phyloP scores from a whole-genome alignment of 2,888 invertebrate genomes.

The Prosopocoilus inquinatus region DNA sequence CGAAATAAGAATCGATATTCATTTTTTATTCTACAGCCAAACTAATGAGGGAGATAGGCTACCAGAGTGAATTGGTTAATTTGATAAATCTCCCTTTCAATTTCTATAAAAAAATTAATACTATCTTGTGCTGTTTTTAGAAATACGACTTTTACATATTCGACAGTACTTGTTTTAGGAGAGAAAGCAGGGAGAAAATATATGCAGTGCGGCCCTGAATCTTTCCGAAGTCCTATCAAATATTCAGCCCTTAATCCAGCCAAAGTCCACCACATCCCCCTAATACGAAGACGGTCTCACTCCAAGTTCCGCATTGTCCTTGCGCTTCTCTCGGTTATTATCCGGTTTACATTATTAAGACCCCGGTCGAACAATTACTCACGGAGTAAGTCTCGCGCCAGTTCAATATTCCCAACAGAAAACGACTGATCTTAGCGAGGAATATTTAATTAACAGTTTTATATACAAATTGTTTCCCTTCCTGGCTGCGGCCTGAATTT shows the following conservation, averaged over 20 bases:
- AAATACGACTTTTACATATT: not conserved
- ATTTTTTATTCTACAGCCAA: too few relatives aligned
- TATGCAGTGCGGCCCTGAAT: constrained; percentile 24
- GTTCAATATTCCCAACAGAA: not conserved
- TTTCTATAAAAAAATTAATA: too few relatives aligned
- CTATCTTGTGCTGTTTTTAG: too few relatives aligned
- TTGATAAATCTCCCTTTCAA: too few relatives aligned
- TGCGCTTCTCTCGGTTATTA: constrained; percentile 27
- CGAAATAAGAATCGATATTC: too few relatives aligned
- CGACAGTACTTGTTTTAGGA: not conserved
- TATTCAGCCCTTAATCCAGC: constrained; percentile 38
- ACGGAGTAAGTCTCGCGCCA: not conserved
- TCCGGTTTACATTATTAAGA: constrained; percentile 32
- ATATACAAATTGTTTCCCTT: constrained; percentile 9
- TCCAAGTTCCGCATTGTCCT: constrained; percentile 28
- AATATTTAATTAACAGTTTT: constrained; percentile 14
- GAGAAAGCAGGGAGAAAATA: not conserved
- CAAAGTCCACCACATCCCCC: constrained; percentile 33
- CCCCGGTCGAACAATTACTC: constrained; percentile 24
- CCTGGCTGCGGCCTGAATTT: constrained; percentile 2
- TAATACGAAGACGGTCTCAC: constrained; percentile 28
- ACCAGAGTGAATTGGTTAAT: too few relatives aligned
- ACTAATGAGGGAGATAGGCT: too few relatives aligned
- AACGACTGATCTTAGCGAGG: not conserved
- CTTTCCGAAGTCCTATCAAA: constrained; percentile 32